These are phyloP conservation scores for Nothocercus julius DNA, from an alignment of 2,113 vertebrate genomes.

Conservation along the genomic window DNA sequence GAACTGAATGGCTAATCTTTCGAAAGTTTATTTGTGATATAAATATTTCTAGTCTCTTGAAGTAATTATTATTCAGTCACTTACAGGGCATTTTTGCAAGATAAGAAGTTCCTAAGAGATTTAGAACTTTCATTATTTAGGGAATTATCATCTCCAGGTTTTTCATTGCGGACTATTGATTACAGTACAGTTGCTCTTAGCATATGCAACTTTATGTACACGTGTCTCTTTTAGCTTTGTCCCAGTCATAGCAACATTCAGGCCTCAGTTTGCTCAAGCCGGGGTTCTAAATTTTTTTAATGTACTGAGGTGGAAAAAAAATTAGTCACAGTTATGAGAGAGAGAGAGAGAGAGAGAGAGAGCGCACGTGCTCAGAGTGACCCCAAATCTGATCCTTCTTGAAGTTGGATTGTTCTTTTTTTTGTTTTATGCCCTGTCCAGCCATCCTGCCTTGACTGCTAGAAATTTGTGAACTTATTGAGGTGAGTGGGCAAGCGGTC, in stretches of 20 bases:
- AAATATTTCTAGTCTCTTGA: background rate
- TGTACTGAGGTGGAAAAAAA: background rate
- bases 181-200: background rate
- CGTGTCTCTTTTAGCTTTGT: background rate
- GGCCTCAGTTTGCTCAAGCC: background rate
- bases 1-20: background rate
- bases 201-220: background rate
- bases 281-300: background rate
- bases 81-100: too few relatives aligned
- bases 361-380: background rate
- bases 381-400: background rate
- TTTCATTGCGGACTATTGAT: background rate
- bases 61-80: background rate
- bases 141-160: background rate
- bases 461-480: fast-evolving
- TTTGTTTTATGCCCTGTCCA: background rate
- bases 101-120: background rate
- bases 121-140: background rate
- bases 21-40: background rate
- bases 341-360: background rate
- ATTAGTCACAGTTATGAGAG: background rate
- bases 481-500: background rate
- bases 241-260: background rate
- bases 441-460: background rate
- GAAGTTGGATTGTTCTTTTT: background rate